phyloP scores from a whole-genome alignment of 2,888 invertebrate species.

The Diarsia brunnea region DNA sequence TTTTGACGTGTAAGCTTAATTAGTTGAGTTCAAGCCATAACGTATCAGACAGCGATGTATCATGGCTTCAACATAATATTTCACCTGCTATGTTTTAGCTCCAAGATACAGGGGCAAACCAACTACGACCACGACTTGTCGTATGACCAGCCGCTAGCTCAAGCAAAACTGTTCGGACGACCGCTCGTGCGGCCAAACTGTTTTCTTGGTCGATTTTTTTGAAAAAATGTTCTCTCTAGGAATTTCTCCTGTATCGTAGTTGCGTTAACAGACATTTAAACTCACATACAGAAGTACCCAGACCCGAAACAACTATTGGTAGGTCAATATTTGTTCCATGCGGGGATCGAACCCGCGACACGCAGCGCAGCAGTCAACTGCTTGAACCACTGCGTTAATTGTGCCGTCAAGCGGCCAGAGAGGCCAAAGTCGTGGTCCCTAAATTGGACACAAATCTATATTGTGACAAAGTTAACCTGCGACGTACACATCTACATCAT shows the following conservation, averaged over 20 bases:
- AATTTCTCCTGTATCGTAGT: no score
- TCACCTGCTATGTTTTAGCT: neutral
- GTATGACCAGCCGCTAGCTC: neutral
- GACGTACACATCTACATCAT: neutral
- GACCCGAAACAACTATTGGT: no score
- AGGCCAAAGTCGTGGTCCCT: neutral
- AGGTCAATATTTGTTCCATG: no score
- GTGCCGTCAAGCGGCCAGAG: no score
- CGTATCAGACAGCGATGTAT: neutral
- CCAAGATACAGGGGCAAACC: neutral
- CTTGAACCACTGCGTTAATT: no score
- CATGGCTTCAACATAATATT: neutral
- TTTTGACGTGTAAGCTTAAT: neutral
- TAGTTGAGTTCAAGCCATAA: neutral
- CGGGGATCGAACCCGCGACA: no score
- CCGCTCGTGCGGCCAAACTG: neutral
- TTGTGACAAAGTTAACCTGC: neutral
- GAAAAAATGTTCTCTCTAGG: no score
- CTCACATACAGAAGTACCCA: no score
- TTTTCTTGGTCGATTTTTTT: neutral
- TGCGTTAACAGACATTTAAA: no score
- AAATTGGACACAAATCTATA: neutral
- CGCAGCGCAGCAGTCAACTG: no score
- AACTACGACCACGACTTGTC: neutral
- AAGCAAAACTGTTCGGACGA: neutral